phyloP scores from a whole-genome alignment of 2,888 invertebrate species.

The Drosophila sordidula region DNA sequence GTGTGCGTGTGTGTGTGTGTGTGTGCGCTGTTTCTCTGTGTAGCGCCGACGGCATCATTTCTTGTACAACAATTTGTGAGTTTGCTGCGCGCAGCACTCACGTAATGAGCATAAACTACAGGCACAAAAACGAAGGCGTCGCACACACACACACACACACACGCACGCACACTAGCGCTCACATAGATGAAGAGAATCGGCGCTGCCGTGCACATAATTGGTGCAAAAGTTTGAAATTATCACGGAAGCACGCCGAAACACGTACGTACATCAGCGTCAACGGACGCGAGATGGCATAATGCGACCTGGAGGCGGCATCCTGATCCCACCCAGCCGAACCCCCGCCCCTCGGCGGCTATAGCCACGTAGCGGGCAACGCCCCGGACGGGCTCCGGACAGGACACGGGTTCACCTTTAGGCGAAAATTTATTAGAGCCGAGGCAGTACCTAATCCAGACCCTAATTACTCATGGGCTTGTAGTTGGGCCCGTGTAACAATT shows the following conservation, averaged over 20 bases:
- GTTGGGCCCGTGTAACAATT: constrained; percentile 66
- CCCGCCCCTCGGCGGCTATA: too few relatives aligned
- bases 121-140: constrained; percentile 60
- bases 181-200: constrained; percentile 56
- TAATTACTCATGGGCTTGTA: constrained; percentile 70
- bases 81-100: constrained; percentile 73
- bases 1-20: constrained; percentile 9
- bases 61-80: constrained; percentile 78
- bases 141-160: constrained; percentile 23
- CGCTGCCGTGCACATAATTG: constrained; percentile 76
- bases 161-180: constrained; percentile 17
- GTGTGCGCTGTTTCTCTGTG: constrained; percentile 34
- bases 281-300: constrained; percentile 74
- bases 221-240: constrained; percentile 79
- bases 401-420: constrained; percentile 50
- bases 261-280: constrained; percentile 73
- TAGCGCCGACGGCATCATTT: constrained; percentile 71
- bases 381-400: constrained; percentile 39
- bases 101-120: constrained; percentile 78
- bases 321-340: background rate
- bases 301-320: constrained; percentile 28
- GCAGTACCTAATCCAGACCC: constrained; percentile 71
- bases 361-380: constrained; percentile 47
- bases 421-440: constrained; percentile 70
- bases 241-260: constrained; percentile 77